Evolutionary conservation across 2,797 vertebrate genomes (phyloP).

Genomic region (Pantherophis vulpinus): DNA sequence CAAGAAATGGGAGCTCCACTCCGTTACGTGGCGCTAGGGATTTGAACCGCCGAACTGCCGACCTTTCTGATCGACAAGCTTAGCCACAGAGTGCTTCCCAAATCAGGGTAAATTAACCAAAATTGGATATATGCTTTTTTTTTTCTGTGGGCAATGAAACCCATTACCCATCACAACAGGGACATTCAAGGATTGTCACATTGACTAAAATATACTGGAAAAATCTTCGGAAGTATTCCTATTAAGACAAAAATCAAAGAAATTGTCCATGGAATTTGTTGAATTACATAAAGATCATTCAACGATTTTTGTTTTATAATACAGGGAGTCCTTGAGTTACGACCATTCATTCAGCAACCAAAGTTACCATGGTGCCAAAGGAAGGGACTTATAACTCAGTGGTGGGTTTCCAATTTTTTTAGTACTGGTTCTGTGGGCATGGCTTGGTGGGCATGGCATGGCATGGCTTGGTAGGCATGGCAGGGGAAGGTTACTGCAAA

Average conservation of each 20-base stretch:
- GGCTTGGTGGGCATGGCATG: too few relatives aligned
- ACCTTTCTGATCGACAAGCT: too few relatives aligned
- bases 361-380: background rate
- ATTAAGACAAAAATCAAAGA: background rate
- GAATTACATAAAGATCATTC: background rate
- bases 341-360: background rate
- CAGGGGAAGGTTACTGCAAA: too few relatives aligned
- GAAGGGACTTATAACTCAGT: too few relatives aligned
- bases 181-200: background rate
- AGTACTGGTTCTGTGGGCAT: too few relatives aligned
- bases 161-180: background rate
- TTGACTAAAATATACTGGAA: background rate
- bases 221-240: background rate
- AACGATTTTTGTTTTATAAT: background rate
- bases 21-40: too few relatives aligned
- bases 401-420: too few relatives aligned
- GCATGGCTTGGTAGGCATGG: too few relatives aligned
- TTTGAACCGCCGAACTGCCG: too few relatives aligned
- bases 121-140: background rate
- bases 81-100: background rate
- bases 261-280: background rate
- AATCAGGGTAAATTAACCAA: background rate
- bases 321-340: background rate
- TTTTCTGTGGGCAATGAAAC: background rate
- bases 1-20: too few relatives aligned